A percentile compares a stretch with the other conserved stretches of the same genome.
phyloP scores from a whole-genome alignment of 1,140 invertebrate genomes.

The Zaprionus camerounensis region DNA sequence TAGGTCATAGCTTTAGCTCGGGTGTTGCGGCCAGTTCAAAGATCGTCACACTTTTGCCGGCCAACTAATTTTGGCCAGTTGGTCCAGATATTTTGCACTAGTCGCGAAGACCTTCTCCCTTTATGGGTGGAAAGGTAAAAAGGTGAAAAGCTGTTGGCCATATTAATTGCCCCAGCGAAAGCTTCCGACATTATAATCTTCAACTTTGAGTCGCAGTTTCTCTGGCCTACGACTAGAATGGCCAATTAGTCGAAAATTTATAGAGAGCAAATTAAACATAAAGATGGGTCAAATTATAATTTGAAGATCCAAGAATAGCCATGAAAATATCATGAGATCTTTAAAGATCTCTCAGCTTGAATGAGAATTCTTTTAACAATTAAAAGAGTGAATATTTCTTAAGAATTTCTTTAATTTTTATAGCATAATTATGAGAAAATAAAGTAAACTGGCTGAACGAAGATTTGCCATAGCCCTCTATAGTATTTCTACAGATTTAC shows the following conservation, averaged over 20 bases:
- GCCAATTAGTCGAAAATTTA: neutral
- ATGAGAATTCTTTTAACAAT: too few relatives aligned
- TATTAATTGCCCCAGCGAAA: conserved; percentile 42
- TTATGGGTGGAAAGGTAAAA: neutral
- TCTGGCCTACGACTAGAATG: conserved; percentile 4
- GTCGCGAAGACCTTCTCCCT: conserved; percentile 2
- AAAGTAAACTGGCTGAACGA: too few relatives aligned
- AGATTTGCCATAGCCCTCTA: neutral
- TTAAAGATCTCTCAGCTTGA: too few relatives aligned
- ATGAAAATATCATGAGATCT: neutral
- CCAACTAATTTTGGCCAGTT: conserved; percentile 27
- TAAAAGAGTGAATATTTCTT: too few relatives aligned
- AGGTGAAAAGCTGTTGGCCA: conserved; percentile 41
- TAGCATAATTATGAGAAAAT: too few relatives aligned
- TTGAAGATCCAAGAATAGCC: neutral
- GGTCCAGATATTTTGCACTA: conserved; percentile 36
- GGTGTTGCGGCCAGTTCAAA: conserved; percentile 45
- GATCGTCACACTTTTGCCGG: conserved; percentile 54
- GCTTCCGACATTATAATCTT: conserved; percentile 16
- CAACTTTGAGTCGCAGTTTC: conserved; percentile 33
- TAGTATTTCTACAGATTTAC: neutral
- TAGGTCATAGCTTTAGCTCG: conserved; percentile 17
- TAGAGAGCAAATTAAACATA: neutral
- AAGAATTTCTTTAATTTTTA: too few relatives aligned
- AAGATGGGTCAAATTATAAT: neutral